Percentiles rank a stretch among this genome's conserved stretches.
These are phyloP conservation scores for Pygmarrhopalites habei DNA, from an alignment of 1,140 invertebrate species.

Conservation along the genomic window DNA sequence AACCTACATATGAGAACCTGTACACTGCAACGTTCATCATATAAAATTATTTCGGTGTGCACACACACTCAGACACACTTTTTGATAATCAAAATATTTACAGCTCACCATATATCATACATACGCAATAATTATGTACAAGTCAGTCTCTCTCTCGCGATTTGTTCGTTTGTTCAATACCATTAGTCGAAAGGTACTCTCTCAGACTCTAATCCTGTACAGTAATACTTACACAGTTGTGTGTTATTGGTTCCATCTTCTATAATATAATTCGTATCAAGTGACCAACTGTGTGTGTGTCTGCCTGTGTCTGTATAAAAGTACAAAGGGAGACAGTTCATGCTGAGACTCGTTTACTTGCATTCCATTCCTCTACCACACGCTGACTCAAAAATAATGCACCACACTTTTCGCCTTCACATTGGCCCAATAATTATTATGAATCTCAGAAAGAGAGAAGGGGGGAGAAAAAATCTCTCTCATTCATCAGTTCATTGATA, in stretches of 20 bases:
- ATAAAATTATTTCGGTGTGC: neutral
- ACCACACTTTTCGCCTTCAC: constrained; percentile 23
- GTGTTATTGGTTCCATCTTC: neutral
- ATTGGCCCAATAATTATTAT: constrained; percentile 24
- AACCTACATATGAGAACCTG: neutral
- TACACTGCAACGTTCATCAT: neutral
- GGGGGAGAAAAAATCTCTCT: too few species aligned
- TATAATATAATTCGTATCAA: neutral
- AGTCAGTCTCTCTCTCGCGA: neutral
- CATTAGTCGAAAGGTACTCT: neutral
- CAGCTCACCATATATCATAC: neutral
- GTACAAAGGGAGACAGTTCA: constrained; percentile 8
- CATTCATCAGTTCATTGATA: constrained; percentile 7
- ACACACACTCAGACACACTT: neutral
- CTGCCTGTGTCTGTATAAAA: too few species aligned
- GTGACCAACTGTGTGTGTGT: neutral
- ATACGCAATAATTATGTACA: neutral
- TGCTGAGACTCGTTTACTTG: constrained; percentile 17
- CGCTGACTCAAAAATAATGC: constrained; percentile 22
- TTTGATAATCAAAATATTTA: neutral
- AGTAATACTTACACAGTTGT: neutral
- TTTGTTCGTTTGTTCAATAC: neutral
- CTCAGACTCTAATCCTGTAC: neutral
- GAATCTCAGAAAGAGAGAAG: neutral
- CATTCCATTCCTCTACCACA: constrained; percentile 19